A percentile compares a stretch with the other conserved stretches of the same genome.
Evolutionary conservation across 2,797 vertebrate genomes (phyloP).

Genomic region (Chelon labrosus): DNA sequence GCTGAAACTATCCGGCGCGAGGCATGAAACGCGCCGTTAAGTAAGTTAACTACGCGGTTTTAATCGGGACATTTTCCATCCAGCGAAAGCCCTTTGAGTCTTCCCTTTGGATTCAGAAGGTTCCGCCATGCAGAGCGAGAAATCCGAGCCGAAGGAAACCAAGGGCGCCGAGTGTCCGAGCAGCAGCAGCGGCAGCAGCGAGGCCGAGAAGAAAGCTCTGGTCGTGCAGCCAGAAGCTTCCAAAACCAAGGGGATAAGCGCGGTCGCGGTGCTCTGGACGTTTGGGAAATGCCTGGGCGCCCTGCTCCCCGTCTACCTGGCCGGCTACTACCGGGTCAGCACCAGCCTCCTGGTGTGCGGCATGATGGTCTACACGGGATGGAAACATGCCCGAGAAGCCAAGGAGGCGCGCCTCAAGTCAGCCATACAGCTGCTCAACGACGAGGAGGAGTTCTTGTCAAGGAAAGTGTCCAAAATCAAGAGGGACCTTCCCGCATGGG

Average conservation of each 20-base stretch:
- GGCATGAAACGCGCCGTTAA: constrained; percentile 19
- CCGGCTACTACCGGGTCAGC: constrained; percentile 87
- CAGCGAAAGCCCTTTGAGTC: no score
- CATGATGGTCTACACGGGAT: constrained; percentile 87
- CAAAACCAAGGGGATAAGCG: constrained; percentile 67
- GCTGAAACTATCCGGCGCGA: neutral
- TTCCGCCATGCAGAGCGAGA: constrained; percentile 70
- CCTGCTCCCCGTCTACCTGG: constrained; percentile 87
- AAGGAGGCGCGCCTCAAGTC: constrained; percentile 83
- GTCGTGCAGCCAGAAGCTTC: constrained; percentile 1
- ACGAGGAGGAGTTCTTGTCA: constrained; percentile 75
- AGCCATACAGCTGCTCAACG: constrained; percentile 75
- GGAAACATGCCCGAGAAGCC: constrained; percentile 86
- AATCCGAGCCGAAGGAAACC: constrained; percentile 55
- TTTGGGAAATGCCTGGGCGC: constrained; percentile 87
- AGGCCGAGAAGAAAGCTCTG: constrained; percentile 36
- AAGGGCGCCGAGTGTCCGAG: constrained; percentile 43
- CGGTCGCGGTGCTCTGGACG: constrained; percentile 84
- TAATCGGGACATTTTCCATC: neutral
- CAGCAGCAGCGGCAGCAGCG: neutral
- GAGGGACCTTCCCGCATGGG: constrained; percentile 85
- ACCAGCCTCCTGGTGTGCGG: constrained; percentile 84
- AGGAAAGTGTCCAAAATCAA: constrained; percentile 69
- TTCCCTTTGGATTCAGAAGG: neutral
- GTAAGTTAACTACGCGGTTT: neutral